Evolutionary conservation across 2,888 invertebrate species (phyloP), one percentile per base, ranked within the genome.

Genomic region (Thereva nobilitata): DNA sequence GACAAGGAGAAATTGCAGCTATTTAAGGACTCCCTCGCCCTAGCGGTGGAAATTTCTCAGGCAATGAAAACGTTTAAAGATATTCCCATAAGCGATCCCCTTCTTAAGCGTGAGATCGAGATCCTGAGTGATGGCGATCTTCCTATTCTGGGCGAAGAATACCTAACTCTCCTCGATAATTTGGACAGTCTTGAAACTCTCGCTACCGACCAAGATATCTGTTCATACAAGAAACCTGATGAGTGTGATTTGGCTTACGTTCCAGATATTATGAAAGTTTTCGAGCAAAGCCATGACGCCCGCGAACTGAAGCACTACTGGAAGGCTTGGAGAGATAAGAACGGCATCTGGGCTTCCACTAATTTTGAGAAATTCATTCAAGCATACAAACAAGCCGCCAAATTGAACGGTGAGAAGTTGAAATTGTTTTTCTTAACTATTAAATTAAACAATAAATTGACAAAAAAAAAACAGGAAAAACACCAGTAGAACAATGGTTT

Each of bases 271-370:
- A 76, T 76, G 65, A 74, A 72, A 68, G 75, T 79, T 4, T 75
- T 75, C 54, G 76, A 76, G 34, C 71, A 68, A 10, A 79, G 78
- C 66, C 72, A 61, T n/a, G 76, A 78, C 70, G 70, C 73, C 3
- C 75, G 75, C 38, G 78, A 78, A 64, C 65, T 78, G 49, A 75
- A 77, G 68, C 77, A 78, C 63, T 78, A 78, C 67, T 78, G 78
- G 78, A 75, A 76, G 66, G 73, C 74, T 0, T 78, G 78, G 78
- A 73, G 78, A 4, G 77, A 78, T 7, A 77, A 74, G 69, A 77
- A 78, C 57, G 72, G 75, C 5, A 68, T 76, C 50, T 77, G 77
- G 77, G 75, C 79, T 5, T 75, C 76, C 0, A 72, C 77, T 2
- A 75, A 79, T 69, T 78, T 79, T 49, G 74, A 76, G 40, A 76